Base-by-base conservation (phyloP, 2,888 invertebrate species). In the Buathra laborator region DNA sequence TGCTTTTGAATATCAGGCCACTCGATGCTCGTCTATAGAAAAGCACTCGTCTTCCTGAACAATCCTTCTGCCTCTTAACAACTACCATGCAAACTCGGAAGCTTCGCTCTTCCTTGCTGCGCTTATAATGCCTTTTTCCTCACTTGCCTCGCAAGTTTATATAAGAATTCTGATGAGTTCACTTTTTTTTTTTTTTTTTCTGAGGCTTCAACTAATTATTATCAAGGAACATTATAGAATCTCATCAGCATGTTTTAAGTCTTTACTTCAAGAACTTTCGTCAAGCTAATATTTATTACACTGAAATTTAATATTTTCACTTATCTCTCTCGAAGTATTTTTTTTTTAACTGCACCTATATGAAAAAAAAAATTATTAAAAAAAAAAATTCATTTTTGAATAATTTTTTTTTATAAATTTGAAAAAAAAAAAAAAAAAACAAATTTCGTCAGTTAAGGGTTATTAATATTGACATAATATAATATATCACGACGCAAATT, bases 21-120 rank as follows among this genome's bases (percentile, higher is more conserved):
- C 89, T 89, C 86, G 87, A 85, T 86, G 83, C 77, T 75, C 82
- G 85, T 53, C 88, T 85, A 85, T 87, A 90, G 86, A 88, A 89
- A 87, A 89, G 81, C 88, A 88, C 88, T 89, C 81, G 77, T 77
- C 78, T 70, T 37, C 56, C 75, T 64, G 67, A 83, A 72, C 71
- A 71, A 78, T 83, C 75, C 79, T 79, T 72, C 77, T 62, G 70
- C 70, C 74, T 75, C 70, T 74, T 56, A 56, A 53, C 46, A 67
- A 72, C 64, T 72, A 46, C 68, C 81, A 66, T 3, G 59, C 53
- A 24, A 76, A 62, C 67, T 81, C 46, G 53, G 32, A 53, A 80
- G 75, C 64, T 75, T 71, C 16, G 12, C n/a, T 67, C 70, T 76
- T 71, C 75, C 16, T 62, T 62, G 24, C 62, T 53, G 32, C 16